These are phyloP conservation scores for Melanotus villosus DNA, from an alignment of 2,888 invertebrate species.

Conservation along the genomic window DNA sequence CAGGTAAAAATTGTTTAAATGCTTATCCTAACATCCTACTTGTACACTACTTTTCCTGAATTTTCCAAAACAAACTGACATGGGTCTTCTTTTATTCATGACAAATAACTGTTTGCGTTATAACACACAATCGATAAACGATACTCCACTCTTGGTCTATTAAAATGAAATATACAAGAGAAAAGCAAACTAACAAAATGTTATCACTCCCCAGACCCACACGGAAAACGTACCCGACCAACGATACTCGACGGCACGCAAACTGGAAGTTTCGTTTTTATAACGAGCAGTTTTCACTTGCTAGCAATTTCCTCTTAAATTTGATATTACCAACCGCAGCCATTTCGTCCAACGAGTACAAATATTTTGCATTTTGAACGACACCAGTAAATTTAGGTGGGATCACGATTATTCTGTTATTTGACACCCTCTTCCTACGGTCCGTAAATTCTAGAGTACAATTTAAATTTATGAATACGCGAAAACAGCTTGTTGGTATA, in stretches of 20 bases:
- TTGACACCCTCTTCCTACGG: not conserved
- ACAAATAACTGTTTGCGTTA: too few species aligned
- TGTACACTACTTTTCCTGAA: too few species aligned
- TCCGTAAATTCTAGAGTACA: not conserved
- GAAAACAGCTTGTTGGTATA: slow-evolving; percentile 16
- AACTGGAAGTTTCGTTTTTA: not conserved
- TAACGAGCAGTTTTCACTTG: not conserved
- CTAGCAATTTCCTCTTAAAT: not conserved
- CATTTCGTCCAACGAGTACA: not conserved
- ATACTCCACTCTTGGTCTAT: too few species aligned
- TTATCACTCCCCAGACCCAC: too few species aligned
- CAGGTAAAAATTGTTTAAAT: too few species aligned
- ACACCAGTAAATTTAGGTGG: not conserved
- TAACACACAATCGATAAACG: too few species aligned
- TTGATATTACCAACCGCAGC: not conserved
- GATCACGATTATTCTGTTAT: slow-evolving; percentile 1
- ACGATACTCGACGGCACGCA: not conserved
- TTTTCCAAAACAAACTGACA: too few species aligned
- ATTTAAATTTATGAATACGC: slow-evolving; percentile 18
- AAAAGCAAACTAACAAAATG: too few species aligned
- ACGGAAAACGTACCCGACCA: not conserved
- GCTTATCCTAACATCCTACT: too few species aligned
- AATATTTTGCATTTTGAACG: not conserved
- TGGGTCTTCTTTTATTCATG: too few species aligned
- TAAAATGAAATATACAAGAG: not conserved